These are phyloP conservation scores for Loripinus fragilis DNA, from an alignment of 2,888 invertebrate genomes.

Conservation along the genomic window DNA sequence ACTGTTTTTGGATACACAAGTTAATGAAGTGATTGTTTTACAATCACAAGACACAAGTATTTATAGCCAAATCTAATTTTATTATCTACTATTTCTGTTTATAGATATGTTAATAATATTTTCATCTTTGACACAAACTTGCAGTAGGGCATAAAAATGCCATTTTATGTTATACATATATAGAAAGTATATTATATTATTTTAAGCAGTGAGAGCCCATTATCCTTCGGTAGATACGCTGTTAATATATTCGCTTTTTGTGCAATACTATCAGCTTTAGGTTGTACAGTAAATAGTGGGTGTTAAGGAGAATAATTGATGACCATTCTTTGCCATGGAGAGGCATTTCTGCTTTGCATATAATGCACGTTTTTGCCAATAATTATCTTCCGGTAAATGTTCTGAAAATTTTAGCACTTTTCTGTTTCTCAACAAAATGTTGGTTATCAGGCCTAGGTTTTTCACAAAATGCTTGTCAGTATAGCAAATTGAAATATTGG, in stretches of 20 bases:
- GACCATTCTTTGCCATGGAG: too few species aligned
- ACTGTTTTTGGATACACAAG: neutral
- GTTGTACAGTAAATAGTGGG: neutral
- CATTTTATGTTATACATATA: neutral
- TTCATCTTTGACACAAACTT: constrained; percentile 3
- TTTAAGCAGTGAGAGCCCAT: constrained; percentile 6
- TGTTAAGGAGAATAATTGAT: too few species aligned
- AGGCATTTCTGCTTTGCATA: too few species aligned
- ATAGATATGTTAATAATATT: neutral
- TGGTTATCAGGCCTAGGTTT: too few species aligned
- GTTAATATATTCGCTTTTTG: constrained; percentile 20
- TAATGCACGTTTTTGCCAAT: too few species aligned
- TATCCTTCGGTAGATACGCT: constrained; percentile 14
- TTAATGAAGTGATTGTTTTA: neutral
- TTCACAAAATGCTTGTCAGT: too few species aligned
- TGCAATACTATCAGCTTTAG: constrained; percentile 13
- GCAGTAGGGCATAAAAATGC: constrained; percentile 3
- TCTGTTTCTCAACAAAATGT: too few species aligned
- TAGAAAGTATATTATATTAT: constrained; percentile 12
- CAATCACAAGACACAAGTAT: constrained; percentile 6
- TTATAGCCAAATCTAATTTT: neutral
- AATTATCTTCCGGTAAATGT: too few species aligned
- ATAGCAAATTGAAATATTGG: too few species aligned
- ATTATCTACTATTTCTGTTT: neutral
- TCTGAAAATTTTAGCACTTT: too few species aligned